phyloP scores from a whole-genome alignment of 2,113 vertebrate genomes.

The Centropus unirufus region DNA sequence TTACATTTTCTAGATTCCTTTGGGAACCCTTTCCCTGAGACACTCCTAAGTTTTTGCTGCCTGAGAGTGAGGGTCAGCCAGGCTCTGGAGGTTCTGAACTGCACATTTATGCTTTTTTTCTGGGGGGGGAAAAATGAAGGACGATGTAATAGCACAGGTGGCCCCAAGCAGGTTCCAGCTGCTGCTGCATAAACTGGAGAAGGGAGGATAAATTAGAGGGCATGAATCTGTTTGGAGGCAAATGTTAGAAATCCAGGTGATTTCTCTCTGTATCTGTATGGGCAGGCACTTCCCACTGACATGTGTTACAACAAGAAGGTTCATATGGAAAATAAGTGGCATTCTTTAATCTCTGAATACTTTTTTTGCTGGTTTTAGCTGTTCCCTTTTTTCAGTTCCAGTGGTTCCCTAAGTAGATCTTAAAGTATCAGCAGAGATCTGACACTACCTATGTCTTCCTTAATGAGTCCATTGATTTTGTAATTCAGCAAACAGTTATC shows the following conservation, averaged over 20 bases:
- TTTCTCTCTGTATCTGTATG: not conserved
- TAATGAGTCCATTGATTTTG: conserved; percentile 30
- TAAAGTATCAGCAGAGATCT: conserved; percentile 26
- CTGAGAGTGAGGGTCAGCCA: not conserved
- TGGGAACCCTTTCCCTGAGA: not conserved
- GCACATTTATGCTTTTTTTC: not conserved
- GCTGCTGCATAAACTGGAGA: not conserved
- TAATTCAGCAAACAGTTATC: not conserved
- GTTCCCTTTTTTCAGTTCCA: not conserved
- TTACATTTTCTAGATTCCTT: not conserved
- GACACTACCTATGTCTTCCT: not conserved
- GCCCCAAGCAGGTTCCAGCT: not conserved
- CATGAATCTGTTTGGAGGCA: not conserved
- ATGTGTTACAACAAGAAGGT: not conserved
- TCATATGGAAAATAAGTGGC: not conserved
- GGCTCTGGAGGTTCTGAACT: not conserved
- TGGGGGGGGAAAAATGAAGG: not conserved
- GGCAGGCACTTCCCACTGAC: not conserved
- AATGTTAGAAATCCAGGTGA: not conserved
- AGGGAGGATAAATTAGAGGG: not conserved
- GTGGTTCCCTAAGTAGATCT: not conserved
- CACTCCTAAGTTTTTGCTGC: not conserved
- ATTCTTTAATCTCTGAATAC: not conserved
- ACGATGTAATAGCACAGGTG: not conserved
- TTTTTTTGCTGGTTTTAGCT: not conserved